Conservation (phyloP, 2,888 invertebrate species). For the Dryobota labecula region DNA sequence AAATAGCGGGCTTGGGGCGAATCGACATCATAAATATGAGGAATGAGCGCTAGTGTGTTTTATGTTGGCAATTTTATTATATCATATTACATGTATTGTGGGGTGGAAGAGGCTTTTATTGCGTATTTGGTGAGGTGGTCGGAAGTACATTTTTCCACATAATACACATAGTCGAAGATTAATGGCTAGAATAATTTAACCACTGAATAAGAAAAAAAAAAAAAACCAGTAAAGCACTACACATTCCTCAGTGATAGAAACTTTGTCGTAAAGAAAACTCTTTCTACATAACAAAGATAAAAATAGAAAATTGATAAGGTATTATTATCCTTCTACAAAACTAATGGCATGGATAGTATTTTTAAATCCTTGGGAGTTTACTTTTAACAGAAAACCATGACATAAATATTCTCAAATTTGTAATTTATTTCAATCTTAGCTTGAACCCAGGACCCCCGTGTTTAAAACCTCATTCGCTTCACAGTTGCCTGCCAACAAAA, state of each 20-base stretch:
- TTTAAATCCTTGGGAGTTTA: background rate
- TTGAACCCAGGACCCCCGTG: constrained; percentile 40
- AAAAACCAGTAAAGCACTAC: too few relatives aligned
- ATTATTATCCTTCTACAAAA: background rate
- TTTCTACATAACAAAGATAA: background rate
- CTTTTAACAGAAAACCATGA: background rate
- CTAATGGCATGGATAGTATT: background rate
- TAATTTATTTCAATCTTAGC: constrained; percentile 12
- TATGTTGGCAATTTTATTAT: constrained; percentile 76
- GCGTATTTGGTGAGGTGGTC: constrained; percentile 45
- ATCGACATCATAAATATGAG: constrained; percentile 87
- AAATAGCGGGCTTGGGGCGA: constrained; percentile 77
- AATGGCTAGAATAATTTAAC: background rate
- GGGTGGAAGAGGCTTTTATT: constrained; percentile 68
- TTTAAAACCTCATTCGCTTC: constrained; percentile 45
- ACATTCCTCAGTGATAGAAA: background rate
- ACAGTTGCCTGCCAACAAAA: constrained; percentile 49
- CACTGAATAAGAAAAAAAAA: background rate
- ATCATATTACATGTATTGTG: constrained; percentile 72
- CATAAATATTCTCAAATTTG: background rate
- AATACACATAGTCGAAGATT: background rate
- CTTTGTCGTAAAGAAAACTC: too few relatives aligned
- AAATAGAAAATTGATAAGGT: too few relatives aligned
- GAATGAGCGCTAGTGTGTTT: constrained; percentile 81
- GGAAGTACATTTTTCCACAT: constrained; percentile 25